Percentiles rank a stretch among this genome's conserved stretches.
phyloP scores from a whole-genome alignment of 2,113 vertebrate species.

The Menidia beryllina region DNA sequence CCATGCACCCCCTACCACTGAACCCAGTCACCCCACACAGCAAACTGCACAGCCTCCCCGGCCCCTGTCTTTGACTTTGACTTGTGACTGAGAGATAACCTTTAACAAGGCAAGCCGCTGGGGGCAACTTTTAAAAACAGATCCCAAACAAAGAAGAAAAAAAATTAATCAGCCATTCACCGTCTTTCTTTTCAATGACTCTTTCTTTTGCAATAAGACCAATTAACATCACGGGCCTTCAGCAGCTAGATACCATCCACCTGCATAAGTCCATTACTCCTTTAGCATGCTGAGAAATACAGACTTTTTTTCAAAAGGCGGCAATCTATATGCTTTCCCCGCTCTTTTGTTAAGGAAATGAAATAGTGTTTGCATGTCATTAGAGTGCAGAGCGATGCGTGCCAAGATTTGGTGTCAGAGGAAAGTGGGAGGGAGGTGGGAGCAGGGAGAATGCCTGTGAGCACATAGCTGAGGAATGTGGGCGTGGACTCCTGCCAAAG shows the following conservation, averaged over 20 bases:
- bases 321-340: slow-evolving; percentile 22
- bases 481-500: slow-evolving; percentile 75
- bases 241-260: background rate
- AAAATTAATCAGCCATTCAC: background rate
- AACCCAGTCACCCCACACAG: slow-evolving; percentile 76
- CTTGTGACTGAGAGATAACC: slow-evolving; percentile 60
- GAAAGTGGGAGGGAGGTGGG: slow-evolving; percentile 35
- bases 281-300: slow-evolving; percentile 27
- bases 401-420: slow-evolving; percentile 72
- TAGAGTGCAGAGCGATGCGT: slow-evolving; percentile 62
- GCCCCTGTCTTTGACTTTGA: slow-evolving; percentile 70
- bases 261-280: slow-evolving; percentile 20
- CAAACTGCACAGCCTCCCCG: slow-evolving; percentile 56
- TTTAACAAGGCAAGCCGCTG: slow-evolving; percentile 37
- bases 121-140: slow-evolving; percentile 37
- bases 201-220: slow-evolving; percentile 13
- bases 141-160: background rate
- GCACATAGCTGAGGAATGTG: slow-evolving; percentile 80
- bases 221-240: background rate
- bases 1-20: slow-evolving; percentile 65
- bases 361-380: slow-evolving; percentile 54
- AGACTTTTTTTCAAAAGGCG: background rate
- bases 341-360: slow-evolving; percentile 14
- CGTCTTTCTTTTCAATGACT: background rate
- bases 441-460: slow-evolving; percentile 65